Percentiles rank a stretch among this genome's conserved stretches.
Evolutionary conservation across 2,797 vertebrate species (phyloP).

Genomic region (Decapterus maruadsi): DNA sequence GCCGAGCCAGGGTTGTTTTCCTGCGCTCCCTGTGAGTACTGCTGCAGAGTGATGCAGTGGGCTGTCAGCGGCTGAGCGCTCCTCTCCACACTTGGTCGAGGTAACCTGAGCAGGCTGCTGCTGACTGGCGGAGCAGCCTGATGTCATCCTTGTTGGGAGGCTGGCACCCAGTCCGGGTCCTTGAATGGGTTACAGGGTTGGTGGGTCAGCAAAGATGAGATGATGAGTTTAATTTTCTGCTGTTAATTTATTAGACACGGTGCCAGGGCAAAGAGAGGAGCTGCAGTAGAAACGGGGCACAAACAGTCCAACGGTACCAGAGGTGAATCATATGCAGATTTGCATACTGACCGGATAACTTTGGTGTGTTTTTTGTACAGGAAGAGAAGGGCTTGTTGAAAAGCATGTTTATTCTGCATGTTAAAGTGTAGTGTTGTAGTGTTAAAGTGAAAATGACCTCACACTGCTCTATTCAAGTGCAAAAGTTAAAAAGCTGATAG

Average conservation of each 20-base stretch:
- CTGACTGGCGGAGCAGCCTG: conserved; percentile 53
- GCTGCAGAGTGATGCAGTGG: conserved; percentile 85
- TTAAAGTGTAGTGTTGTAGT: neutral
- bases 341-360: neutral
- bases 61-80: conserved; percentile 63
- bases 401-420: neutral
- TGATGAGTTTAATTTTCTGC: conserved; percentile 15
- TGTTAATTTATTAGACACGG: conserved; percentile 1
- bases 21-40: conserved; percentile 66
- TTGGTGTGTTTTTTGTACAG: neutral
- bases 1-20: conserved; percentile 69
- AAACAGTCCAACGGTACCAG: neutral
- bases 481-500: neutral
- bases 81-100: conserved; percentile 58
- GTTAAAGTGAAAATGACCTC: neutral
- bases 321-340: neutral
- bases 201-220: conserved; percentile 32
- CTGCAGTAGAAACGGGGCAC: neutral
- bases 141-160: conserved; percentile 60
- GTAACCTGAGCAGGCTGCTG: conserved; percentile 75
- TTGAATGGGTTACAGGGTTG: conserved; percentile 20
- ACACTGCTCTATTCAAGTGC: neutral
- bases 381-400: neutral
- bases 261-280: neutral
- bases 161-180: conserved; percentile 39